Conservation (phyloP, 1,140 invertebrate genomes). For the Papilio helenus region DNA sequence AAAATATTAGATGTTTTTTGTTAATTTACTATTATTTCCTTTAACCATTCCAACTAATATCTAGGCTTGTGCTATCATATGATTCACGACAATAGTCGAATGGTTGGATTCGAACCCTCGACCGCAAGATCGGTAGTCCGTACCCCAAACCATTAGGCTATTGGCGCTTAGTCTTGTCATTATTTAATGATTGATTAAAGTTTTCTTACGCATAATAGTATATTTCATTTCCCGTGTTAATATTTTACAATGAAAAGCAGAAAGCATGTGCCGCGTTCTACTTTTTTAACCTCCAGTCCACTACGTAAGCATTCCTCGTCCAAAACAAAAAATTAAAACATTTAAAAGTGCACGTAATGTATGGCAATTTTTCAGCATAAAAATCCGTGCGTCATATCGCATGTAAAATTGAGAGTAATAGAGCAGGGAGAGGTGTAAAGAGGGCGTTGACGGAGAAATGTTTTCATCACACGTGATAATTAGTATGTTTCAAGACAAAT, state of each 20-base stretch:
- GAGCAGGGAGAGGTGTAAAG: neutral
- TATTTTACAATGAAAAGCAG: slow-evolving; percentile 5
- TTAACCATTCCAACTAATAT: too few relatives aligned
- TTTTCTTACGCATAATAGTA: neutral
- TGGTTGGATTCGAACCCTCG: too few relatives aligned
- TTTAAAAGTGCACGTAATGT: slow-evolving; percentile 34
- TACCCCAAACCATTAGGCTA: too few relatives aligned
- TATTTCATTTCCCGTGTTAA: neutral
- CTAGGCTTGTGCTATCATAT: too few relatives aligned
- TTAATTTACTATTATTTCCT: too few relatives aligned
- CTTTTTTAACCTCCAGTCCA: slow-evolving; percentile 1
- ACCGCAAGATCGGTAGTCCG: too few relatives aligned
- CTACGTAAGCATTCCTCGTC: slow-evolving; percentile 3
- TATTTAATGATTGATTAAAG: too few relatives aligned
- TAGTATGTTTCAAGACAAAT: slow-evolving; percentile 55
- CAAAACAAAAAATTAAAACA: slow-evolving; percentile 26
- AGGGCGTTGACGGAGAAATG: slow-evolving; percentile 45
- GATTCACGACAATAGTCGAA: too few relatives aligned
- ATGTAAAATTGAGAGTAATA: slow-evolving; percentile 39
- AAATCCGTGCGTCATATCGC: slow-evolving; percentile 36
- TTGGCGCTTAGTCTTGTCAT: too few relatives aligned
- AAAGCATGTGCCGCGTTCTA: neutral
- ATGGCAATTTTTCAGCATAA: slow-evolving; percentile 36
- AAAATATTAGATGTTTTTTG: too few relatives aligned
- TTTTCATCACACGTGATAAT: slow-evolving; percentile 62